A percentile compares a stretch with the other conserved stretches of the same genome.
Evolutionary conservation across 2,888 invertebrate species (phyloP).

Genomic region (Coleophora deauratella): DNA sequence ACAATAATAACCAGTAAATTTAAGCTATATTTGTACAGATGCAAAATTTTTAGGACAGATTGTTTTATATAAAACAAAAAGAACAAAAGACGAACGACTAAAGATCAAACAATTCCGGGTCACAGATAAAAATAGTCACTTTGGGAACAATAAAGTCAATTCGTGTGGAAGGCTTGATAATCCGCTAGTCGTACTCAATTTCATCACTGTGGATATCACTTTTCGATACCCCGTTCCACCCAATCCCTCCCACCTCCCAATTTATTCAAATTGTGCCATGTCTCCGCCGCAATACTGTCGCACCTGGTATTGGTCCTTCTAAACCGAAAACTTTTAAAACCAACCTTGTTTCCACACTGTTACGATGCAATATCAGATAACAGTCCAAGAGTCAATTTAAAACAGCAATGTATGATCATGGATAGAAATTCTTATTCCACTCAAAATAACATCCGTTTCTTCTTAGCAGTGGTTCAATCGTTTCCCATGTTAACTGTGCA

Average conservation of each 20-base stretch:
- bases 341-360: neutral
- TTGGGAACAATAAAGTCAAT: slow-evolving; percentile 21
- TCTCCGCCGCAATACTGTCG: slow-evolving; percentile 48
- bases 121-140: neutral
- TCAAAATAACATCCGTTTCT: slow-evolving; percentile 68
- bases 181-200: slow-evolving; percentile 46
- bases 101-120: no score
- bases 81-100: neutral
- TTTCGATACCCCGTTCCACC: slow-evolving; percentile 50
- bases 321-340: slow-evolving; percentile 15
- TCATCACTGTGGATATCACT: slow-evolving; percentile 55
- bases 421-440: slow-evolving; percentile 67
- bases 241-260: slow-evolving; percentile 46
- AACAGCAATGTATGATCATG: slow-evolving; percentile 52
- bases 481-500: neutral
- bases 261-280: slow-evolving; percentile 70
- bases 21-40: no score
- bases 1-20: no score
- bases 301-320: slow-evolving; percentile 40
- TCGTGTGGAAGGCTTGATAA: slow-evolving; percentile 34
- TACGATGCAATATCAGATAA: no score
- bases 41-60: no score
- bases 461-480: slow-evolving; percentile 59
- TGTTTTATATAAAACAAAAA: no score
- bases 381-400: slow-evolving; percentile 32